Conservation (phyloP, 1,140 invertebrate genomes). For the Lineus longissimus region DNA sequence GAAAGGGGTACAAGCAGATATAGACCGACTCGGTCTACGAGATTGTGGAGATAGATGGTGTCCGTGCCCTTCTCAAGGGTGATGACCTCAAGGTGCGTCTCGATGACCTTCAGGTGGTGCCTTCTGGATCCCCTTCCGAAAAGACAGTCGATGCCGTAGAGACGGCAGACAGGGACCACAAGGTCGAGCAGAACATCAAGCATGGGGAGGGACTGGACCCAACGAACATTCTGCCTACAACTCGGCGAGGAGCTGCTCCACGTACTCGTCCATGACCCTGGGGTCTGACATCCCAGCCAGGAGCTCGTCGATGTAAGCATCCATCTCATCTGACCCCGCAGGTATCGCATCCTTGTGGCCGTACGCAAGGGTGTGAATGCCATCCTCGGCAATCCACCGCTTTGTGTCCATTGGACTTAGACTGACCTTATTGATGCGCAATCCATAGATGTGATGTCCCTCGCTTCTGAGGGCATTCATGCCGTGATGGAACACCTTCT, state of each 20-base stretch:
- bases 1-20: not conserved
- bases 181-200: not conserved
- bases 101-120: not conserved
- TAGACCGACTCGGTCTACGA: not conserved
- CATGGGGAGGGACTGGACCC: not conserved
- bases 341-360: slow-evolving; percentile 8
- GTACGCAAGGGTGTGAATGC: slow-evolving; percentile 16
- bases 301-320: not conserved
- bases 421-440: slow-evolving; percentile 14
- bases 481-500: slow-evolving; percentile 6
- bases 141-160: not conserved
- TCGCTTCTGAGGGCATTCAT: slow-evolving; percentile 27
- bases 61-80: not conserved
- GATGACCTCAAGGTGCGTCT: not conserved
- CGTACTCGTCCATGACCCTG: not conserved
- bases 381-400: slow-evolving; percentile 13
- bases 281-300: not conserved
- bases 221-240: not conserved
- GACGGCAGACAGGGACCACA: not conserved
- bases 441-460: slow-evolving; percentile 19
- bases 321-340: not conserved
- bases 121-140: not conserved
- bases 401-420: slow-evolving; percentile 20
- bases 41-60: not conserved
- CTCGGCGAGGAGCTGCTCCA: not conserved